These are phyloP conservation scores for Ochotona princeps DNA, from an alignment of 2,113 vertebrate species.

Conservation along the genomic window DNA sequence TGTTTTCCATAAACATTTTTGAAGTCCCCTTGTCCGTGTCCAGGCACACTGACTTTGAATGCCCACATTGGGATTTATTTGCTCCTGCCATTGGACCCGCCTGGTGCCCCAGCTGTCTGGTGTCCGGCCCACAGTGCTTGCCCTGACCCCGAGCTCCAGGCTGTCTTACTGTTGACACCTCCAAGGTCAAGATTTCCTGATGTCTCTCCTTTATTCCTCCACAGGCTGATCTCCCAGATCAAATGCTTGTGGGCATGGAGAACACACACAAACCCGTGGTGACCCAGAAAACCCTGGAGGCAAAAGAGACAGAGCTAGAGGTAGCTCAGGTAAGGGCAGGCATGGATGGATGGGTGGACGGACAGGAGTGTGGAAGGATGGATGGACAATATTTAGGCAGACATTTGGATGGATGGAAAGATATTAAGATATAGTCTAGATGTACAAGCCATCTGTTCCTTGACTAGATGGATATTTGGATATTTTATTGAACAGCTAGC, in stretches of 20 bases:
- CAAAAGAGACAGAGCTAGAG: conserved; percentile 56
- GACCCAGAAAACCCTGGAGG: conserved; percentile 68
- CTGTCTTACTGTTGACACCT: not conserved
- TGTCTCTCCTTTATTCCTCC: not conserved
- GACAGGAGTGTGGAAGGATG: not conserved
- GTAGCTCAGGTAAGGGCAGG: conserved; percentile 68
- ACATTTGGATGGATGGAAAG: not conserved
- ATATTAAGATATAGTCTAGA: not conserved
- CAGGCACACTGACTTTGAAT: not conserved
- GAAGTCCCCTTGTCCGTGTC: not conserved
- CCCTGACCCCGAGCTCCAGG: not conserved
- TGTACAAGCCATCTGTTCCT: not conserved
- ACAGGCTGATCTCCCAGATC: conserved; percentile 77
- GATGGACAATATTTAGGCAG: not conserved
- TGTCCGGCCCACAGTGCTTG: not conserved
- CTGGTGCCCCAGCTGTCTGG: not conserved
- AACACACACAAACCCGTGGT: conserved; percentile 86
- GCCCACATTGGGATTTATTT: not conserved
- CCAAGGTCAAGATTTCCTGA: not conserved
- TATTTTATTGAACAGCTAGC: not conserved
- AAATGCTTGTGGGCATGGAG: conserved; percentile 76
- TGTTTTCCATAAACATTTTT: not conserved
- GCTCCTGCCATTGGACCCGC: not conserved
- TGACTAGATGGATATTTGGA: not conserved
- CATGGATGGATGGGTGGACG: not conserved